A percentile compares a stretch with the other conserved stretches of the same genome.
Evolutionary conservation across 2,797 vertebrate species (phyloP).

Genomic region (Acanthornis magna): DNA sequence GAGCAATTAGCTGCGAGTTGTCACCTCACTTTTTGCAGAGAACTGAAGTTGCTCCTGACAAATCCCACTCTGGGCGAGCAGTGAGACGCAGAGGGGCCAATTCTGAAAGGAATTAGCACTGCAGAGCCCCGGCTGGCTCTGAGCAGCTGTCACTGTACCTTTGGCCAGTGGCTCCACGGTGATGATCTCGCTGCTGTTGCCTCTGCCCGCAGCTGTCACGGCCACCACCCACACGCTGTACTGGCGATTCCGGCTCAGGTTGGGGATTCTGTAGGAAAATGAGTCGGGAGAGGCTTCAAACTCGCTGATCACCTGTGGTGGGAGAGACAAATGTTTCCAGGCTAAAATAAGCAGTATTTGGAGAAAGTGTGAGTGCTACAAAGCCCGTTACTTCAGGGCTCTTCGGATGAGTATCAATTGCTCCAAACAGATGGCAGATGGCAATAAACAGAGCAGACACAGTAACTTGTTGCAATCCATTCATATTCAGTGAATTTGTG

Average conservation of each 20-base stretch:
- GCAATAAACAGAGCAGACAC: neutral
- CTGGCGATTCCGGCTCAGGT: constrained; percentile 90
- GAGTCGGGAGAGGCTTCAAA: constrained; percentile 95
- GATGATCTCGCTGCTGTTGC: constrained; percentile 96
- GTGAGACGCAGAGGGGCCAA: neutral
- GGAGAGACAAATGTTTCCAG: constrained; percentile 72
- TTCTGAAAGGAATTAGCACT: neutral
- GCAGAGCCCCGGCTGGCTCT: neutral
- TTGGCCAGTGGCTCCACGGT: constrained; percentile 92
- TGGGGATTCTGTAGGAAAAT: constrained; percentile 93
- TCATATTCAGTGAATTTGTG: neutral
- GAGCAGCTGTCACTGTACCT: constrained; percentile 77
- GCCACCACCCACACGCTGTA: constrained; percentile 99
- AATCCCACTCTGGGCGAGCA: neutral
- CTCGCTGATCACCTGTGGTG: constrained; percentile 94
- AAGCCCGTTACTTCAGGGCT: neutral
- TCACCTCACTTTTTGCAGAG: neutral
- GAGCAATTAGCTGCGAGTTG: neutral
- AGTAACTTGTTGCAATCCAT: neutral
- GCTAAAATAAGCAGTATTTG: constrained; percentile 54
- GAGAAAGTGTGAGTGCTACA: neutral
- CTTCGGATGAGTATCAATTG: neutral
- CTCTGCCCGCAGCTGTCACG: constrained; percentile 92
- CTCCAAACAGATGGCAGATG: neutral
- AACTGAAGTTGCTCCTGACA: neutral